phyloP scores from a whole-genome alignment of 30 jellyfish, hydroid and myxozoan species.

The Pelagia noctiluca region DNA sequence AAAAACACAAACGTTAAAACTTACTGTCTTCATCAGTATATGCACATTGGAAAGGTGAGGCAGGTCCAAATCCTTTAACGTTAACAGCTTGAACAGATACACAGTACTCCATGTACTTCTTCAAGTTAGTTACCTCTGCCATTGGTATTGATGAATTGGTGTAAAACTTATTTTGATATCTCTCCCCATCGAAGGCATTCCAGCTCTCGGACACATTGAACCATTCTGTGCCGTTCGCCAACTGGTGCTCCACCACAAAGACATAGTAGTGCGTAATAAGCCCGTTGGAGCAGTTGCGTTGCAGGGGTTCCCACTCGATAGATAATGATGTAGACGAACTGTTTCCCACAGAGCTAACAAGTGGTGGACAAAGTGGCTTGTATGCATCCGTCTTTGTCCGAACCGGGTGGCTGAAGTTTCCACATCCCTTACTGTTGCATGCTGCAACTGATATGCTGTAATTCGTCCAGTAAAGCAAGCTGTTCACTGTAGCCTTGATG shows the following conservation, averaged over 20 bases:
- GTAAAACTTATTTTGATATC: conserved; percentile 10
- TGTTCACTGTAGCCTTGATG: neutral
- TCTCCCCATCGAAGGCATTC: neutral
- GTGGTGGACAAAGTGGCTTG: conserved; percentile 67
- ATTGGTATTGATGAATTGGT: neutral
- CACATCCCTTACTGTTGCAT: conserved; percentile 70
- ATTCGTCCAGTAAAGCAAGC: conserved; percentile 37
- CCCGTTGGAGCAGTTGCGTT: conserved; percentile 65
- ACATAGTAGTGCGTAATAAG: conserved; percentile 19
- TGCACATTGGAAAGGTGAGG: conserved; percentile 10
- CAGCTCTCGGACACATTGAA: conserved; percentile 40
- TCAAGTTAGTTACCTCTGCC: conserved; percentile 18
- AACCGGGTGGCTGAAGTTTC: conserved; percentile 41
- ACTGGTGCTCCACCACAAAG: conserved; percentile 15
- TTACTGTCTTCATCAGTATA: conserved; percentile 75
- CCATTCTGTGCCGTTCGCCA: conserved; percentile 10
- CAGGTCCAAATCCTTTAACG: conserved; percentile 71
- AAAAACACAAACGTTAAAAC: neutral
- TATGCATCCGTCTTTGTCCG: conserved; percentile 43
- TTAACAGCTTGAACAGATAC: conserved; percentile 54
- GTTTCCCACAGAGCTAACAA: conserved; percentile 8
- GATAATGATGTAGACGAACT: conserved; percentile 34
- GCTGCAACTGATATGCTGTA: conserved; percentile 60
- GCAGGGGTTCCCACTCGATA: conserved; percentile 27
- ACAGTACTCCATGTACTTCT: conserved; percentile 57